These are phyloP conservation scores for Ianthella basta DNA, from an alignment of 37 sponge, comb jelly and placozoan species.

Conservation along the genomic window DNA sequence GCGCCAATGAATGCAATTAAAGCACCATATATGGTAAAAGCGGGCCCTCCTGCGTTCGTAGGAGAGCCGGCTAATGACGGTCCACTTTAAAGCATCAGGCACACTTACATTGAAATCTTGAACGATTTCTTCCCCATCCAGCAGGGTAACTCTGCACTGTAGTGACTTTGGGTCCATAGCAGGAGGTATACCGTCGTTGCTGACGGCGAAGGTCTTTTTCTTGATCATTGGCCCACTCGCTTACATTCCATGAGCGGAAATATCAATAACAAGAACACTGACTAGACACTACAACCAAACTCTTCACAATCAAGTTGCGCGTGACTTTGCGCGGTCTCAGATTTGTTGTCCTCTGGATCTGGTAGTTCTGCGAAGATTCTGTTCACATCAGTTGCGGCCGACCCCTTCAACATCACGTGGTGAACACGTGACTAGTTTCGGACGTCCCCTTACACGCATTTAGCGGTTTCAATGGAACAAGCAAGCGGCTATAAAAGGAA, in stretches of 20 bases:
- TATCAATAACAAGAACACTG: no score
- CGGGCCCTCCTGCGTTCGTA: conserved; percentile 24
- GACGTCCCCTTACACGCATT: background rate
- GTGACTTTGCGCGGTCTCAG: no score
- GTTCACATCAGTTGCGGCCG: background rate
- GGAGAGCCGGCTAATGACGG: background rate
- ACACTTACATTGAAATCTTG: conserved; percentile 56
- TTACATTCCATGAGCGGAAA: no score
- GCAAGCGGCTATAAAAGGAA: background rate
- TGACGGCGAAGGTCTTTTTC: conserved; percentile 13
- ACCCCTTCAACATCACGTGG: conserved; percentile 4
- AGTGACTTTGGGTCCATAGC: background rate
- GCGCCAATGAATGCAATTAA: conserved; percentile 31
- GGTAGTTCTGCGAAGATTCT: no score
- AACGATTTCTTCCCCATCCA: conserved; percentile 51
- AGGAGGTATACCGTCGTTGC: background rate
- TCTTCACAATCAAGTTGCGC: no score
- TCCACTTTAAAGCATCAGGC: background rate
- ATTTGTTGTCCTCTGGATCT: no score
- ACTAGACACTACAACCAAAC: no score
- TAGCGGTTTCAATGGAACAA: background rate
- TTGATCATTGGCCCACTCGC: background rate
- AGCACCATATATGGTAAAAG: background rate
- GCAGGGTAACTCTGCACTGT: conserved; percentile 48
- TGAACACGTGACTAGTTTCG: background rate